These are phyloP conservation scores for Pomatorhinus ruficollis DNA, from an alignment of 2,113 vertebrate genomes.

Conservation along the genomic window DNA sequence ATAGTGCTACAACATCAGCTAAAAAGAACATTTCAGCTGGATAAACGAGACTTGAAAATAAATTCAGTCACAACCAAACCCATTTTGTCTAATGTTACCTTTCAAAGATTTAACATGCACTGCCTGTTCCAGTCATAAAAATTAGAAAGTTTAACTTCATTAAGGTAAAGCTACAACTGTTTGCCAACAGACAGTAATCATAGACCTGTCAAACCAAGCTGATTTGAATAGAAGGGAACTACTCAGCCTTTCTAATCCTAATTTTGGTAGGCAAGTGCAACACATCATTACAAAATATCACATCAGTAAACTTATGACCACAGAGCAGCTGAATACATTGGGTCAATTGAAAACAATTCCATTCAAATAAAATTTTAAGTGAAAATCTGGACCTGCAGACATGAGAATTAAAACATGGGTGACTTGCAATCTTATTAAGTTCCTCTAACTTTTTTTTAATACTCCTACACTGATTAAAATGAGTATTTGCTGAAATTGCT, in stretches of 20 bases:
- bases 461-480: neutral
- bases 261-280: neutral
- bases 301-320: neutral
- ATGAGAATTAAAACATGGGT: neutral
- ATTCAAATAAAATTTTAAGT: neutral
- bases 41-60: neutral
- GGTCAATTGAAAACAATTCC: neutral
- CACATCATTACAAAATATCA: neutral
- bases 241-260: neutral
- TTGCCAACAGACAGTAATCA: neutral
- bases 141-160: neutral
- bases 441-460: neutral
- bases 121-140: neutral
- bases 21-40: neutral
- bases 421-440: neutral
- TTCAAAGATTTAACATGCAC: neutral
- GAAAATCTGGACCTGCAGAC: neutral
- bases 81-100: neutral
- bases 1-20: neutral
- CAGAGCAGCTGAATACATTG: neutral
- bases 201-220: neutral
- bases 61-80: neutral
- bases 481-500: neutral
- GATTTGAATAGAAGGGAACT: neutral
- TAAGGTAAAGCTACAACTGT: neutral